phyloP scores from a whole-genome alignment of 2,888 invertebrate genomes.

The Leptinotarsa tumamoca region DNA sequence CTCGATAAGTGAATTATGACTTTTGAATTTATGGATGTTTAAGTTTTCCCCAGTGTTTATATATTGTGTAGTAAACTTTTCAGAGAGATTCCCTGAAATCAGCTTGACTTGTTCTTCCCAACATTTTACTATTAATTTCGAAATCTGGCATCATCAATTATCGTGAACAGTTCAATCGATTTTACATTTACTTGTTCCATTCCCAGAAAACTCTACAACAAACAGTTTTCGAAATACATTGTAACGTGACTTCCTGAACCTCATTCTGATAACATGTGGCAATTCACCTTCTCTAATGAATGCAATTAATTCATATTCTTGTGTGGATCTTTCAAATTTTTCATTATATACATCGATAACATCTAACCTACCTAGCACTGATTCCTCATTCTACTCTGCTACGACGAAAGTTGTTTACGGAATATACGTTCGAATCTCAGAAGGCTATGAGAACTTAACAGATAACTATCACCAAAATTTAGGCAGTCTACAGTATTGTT shows the following conservation, averaged over 20 bases:
- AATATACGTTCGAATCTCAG: constrained; percentile 1
- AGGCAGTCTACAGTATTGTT: not conserved
- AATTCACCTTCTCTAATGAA: not conserved
- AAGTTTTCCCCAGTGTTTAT: no score
- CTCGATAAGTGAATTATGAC: no score
- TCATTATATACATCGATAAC: not conserved
- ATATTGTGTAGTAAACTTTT: no score
- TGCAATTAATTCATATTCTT: constrained; percentile 12
- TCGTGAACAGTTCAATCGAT: no score
- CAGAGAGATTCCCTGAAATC: no score
- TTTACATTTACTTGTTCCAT: no score
- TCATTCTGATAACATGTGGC: not conserved
- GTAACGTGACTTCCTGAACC: not conserved
- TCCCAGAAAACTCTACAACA: no score
- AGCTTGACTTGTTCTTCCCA: no score
- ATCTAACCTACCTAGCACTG: constrained; percentile 10
- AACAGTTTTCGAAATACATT: not conserved
- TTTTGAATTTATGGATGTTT: no score
- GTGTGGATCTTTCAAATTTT: constrained; percentile 5
- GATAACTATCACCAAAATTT: constrained; percentile 20
- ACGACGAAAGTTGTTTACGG: constrained; percentile 1
- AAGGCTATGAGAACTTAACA: constrained; percentile 26
- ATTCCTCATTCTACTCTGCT: constrained; percentile 13
- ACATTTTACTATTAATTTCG: no score
- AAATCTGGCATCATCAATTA: no score